phyloP scores from a whole-genome alignment of 2,888 invertebrate species.

The Cantharis rufa region DNA sequence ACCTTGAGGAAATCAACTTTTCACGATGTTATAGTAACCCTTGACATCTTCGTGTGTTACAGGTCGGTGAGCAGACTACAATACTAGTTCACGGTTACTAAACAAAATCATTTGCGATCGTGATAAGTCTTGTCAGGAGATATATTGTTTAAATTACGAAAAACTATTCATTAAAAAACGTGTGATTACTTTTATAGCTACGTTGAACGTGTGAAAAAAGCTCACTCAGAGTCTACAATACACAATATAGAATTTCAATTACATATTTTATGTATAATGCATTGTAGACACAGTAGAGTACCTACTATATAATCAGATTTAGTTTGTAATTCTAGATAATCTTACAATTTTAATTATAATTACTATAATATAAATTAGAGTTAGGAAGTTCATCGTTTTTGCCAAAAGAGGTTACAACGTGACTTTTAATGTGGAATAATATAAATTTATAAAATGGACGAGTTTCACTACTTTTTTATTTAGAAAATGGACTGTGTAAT shows the following conservation, averaged over 20 bases:
- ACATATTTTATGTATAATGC: neutral
- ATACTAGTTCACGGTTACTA: conserved; percentile 41
- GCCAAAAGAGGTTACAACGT: too few relatives aligned
- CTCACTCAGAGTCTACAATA: neutral
- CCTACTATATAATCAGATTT: neutral
- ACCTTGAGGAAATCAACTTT: neutral
- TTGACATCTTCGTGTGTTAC: conserved; percentile 38
- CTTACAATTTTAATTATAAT: neutral
- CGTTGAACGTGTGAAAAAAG: conserved; percentile 21
- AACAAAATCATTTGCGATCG: conserved; percentile 40
- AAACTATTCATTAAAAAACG: conserved; percentile 21
- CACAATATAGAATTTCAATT: neutral
- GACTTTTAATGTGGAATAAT: too few relatives aligned
- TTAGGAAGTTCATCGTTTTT: too few relatives aligned
- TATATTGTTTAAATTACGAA: conserved; percentile 19
- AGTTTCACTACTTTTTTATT: too few relatives aligned
- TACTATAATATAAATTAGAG: neutral
- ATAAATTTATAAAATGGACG: too few relatives aligned
- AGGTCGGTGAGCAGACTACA: conserved; percentile 43
- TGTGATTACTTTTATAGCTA: conserved; percentile 16
- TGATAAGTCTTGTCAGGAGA: conserved; percentile 33
- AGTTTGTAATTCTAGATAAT: neutral
- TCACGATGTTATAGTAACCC: conserved; percentile 39
- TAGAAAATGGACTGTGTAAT: too few relatives aligned
- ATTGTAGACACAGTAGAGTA: neutral